Conservation (phyloP, 2,113 vertebrate species). For the Corythornis cristatus region DNA sequence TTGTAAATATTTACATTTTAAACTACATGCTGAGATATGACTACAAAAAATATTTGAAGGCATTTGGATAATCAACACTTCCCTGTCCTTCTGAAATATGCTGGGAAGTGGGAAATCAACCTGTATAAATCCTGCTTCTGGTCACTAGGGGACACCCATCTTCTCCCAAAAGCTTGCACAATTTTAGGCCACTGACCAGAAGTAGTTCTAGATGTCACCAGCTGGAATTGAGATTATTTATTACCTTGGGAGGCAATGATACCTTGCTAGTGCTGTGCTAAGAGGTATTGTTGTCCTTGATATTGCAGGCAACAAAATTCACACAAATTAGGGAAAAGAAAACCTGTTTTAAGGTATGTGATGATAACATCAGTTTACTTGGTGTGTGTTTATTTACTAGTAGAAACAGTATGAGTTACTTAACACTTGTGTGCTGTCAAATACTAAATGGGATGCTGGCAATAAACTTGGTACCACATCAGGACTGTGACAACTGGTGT, state of each 20-base stretch:
- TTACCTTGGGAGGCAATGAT: background rate
- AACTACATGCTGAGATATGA: background rate
- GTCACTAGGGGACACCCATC: background rate
- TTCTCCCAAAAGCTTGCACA: background rate
- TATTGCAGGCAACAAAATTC: conserved; percentile 33
- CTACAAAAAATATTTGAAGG: background rate
- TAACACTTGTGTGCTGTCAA: background rate
- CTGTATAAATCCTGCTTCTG: background rate
- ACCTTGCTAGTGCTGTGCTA: background rate
- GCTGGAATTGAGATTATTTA: background rate
- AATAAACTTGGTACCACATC: conserved; percentile 29
- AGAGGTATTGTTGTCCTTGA: conserved; percentile 10
- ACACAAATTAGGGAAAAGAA: background rate
- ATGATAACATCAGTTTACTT: conserved; percentile 53
- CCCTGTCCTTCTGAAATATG: background rate
- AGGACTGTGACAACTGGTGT: conserved; percentile 41
- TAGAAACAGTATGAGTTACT: conserved; percentile 6
- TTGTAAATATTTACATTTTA: background rate
- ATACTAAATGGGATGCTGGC: conserved; percentile 22
- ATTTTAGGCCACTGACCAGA: background rate
- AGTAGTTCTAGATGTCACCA: background rate
- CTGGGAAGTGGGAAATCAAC: background rate
- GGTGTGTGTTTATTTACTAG: conserved; percentile 48
- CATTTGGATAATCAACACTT: background rate
- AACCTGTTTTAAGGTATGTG: conserved; percentile 59